Conservation (phyloP, 2,113 vertebrate species). For the Ranitomeya imitator region DNA sequence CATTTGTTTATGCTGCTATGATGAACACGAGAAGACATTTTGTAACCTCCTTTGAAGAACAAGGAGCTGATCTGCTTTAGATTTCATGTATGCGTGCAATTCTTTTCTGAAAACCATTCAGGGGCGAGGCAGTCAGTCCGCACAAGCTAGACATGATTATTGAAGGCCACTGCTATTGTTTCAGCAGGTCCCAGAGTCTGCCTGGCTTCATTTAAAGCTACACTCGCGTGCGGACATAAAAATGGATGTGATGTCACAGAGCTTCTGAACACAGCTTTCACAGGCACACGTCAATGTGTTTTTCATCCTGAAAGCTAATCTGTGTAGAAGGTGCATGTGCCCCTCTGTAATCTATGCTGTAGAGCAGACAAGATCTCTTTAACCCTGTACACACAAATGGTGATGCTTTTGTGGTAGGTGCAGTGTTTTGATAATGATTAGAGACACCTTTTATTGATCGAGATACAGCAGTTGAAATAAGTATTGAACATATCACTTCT, state of each 20-base stretch:
- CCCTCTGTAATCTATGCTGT: conserved; percentile 35
- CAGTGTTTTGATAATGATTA: neutral
- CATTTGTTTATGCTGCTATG: neutral
- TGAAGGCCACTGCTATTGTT: neutral
- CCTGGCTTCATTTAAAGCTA: conserved; percentile 32
- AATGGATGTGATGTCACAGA: conserved; percentile 49
- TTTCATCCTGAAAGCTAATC: conserved; percentile 51
- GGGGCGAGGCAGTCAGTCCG: neutral
- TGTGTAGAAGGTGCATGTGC: conserved; percentile 16
- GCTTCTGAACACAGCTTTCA: conserved; percentile 43
- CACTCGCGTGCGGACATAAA: conserved; percentile 14
- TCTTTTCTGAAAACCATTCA: neutral
- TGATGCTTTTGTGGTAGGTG: neutral
- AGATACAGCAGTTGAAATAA: neutral
- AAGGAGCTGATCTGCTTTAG: neutral
- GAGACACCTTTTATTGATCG: neutral
- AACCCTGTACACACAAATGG: conserved; percentile 2
- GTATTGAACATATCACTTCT: too few species aligned
- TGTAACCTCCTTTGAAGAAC: neutral
- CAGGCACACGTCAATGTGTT: conserved; percentile 28
- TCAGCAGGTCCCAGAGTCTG: conserved; percentile 8
- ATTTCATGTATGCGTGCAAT: neutral
- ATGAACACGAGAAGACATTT: neutral
- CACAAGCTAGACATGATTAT: neutral
- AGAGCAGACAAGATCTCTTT: neutral